Conservation (phyloP, 2,113 vertebrate genomes). For the Oryzias javanicus region DNA sequence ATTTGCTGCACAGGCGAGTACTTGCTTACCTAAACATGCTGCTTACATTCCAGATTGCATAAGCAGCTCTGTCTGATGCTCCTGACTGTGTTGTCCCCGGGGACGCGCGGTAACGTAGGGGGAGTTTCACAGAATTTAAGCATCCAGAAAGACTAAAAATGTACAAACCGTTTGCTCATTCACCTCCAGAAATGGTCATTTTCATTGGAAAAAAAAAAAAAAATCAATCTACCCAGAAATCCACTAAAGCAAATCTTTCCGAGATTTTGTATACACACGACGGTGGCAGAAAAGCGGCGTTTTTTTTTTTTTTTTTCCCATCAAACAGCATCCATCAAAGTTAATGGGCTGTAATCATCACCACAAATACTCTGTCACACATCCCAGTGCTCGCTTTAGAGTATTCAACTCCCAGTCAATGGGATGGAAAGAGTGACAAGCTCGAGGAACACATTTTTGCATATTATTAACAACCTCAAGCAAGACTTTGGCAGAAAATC, state of each 20-base stretch:
- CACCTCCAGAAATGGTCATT: constrained; percentile 53
- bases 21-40: constrained; percentile 15
- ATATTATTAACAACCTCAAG: constrained; percentile 53
- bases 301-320: constrained; percentile 46
- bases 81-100: constrained; percentile 23
- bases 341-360: constrained; percentile 74
- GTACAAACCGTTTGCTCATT: constrained; percentile 25
- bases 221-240: constrained; percentile 46
- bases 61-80: constrained; percentile 9
- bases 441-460: constrained; percentile 53
- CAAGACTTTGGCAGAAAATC: constrained; percentile 25
- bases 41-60: constrained; percentile 16
- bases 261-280: constrained; percentile 32
- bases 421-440: constrained; percentile 65
- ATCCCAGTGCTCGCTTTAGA: constrained; percentile 55
- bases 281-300: constrained; percentile 42
- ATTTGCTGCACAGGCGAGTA: constrained; percentile 16
- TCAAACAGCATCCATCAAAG: constrained; percentile 70
- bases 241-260: constrained; percentile 2
- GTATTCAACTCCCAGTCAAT: constrained; percentile 70
- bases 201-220: background rate
- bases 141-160: constrained; percentile 13
- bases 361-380: constrained; percentile 66
- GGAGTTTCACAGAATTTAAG: constrained; percentile 9
- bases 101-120: constrained; percentile 1